Conservation (phyloP, 2,888 invertebrate genomes). For the Hylaea fasciaria region DNA sequence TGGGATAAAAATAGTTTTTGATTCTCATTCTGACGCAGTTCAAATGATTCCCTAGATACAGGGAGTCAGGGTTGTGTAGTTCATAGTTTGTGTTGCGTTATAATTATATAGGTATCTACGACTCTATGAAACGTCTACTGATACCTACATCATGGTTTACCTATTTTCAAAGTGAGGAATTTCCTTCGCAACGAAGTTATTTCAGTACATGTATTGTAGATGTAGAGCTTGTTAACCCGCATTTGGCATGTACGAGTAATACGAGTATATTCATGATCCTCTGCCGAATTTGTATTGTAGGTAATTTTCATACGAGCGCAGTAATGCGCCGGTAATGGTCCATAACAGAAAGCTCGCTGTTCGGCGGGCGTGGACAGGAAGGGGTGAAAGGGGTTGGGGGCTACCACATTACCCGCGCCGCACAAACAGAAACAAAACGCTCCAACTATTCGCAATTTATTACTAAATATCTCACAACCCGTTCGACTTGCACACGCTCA, state of each 20-base stretch:
- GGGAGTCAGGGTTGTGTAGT: too few relatives aligned
- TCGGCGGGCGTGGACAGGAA: conserved; percentile 45
- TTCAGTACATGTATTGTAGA: conserved; percentile 1
- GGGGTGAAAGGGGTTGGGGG: conserved; percentile 20
- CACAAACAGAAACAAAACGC: conserved; percentile 62
- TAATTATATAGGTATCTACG: too few relatives aligned
- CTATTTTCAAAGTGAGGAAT: too few relatives aligned
- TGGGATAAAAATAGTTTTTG: too few relatives aligned
- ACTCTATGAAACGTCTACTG: too few relatives aligned
- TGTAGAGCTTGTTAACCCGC: conserved; percentile 9
- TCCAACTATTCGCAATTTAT: conserved; percentile 64
- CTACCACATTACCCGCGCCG: conserved; percentile 45
- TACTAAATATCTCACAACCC: conserved; percentile 57
- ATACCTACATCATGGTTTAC: too few relatives aligned
- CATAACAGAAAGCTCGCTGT: conserved; percentile 73
- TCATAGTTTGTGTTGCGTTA: too few relatives aligned
- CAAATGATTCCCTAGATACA: too few relatives aligned
- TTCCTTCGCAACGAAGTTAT: too few relatives aligned
- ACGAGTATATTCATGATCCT: conserved; percentile 45
- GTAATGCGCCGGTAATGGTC: conserved; percentile 73
- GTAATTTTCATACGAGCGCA: conserved; percentile 71
- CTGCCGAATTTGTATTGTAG: conserved; percentile 62
- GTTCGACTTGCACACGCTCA: conserved; percentile 53
- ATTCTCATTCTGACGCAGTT: too few relatives aligned
- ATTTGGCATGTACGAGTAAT: not conserved